Evolutionary conservation across 2,113 vertebrate species (phyloP), one percentile per base, ranked within the genome.

Genomic region (Larimichthys crocea): DNA sequence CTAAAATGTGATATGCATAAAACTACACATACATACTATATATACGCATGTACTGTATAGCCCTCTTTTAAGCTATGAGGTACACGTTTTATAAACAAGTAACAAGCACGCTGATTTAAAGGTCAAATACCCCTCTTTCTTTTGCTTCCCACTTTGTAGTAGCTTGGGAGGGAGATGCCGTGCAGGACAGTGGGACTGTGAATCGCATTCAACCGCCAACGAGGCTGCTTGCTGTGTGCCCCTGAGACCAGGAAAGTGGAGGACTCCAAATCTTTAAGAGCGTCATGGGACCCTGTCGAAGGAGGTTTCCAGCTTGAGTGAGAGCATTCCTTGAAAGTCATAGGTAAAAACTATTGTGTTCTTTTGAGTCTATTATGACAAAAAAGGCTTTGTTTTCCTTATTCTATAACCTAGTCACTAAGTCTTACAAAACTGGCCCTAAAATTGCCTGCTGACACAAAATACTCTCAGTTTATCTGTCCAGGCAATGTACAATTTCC

Each of bases 221-320:
- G 49, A 3, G 64, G 90, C 55, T 92, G 92, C 76, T n/a, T 91
- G 90, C 74, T 93, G 92, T 62, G 89, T 2, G 20, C 35, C 40
- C 2, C 22, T 0, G 82, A 86, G 10, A 65, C 24, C 24, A 53
- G n/a, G 22, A n/a, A 55, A 3, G 40, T 76, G 48, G 71, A 89
- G 48, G 82, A 89, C n/a, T n/a, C 14, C 31, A 72, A 7, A 69
- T 82, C 22, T 86, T 73, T 1, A 4, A 17, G 0, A 72, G 74
- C 14, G 12, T 89, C 10, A 52, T 56, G 24, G 48, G 26, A n/a
- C n/a, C 12, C 44, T 92, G 40, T 85, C 49, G 6, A 17, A 0
- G 3, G 62, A 17, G 3, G 3, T 89, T 66, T 6, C 14, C 57
- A 81, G 50, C 86, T n/a, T 92, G 61, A 44, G 52, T 5, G 61